Evolutionary conservation across 2,797 vertebrate species (phyloP).

Genomic region (Phrynocephalus forsythii): DNA sequence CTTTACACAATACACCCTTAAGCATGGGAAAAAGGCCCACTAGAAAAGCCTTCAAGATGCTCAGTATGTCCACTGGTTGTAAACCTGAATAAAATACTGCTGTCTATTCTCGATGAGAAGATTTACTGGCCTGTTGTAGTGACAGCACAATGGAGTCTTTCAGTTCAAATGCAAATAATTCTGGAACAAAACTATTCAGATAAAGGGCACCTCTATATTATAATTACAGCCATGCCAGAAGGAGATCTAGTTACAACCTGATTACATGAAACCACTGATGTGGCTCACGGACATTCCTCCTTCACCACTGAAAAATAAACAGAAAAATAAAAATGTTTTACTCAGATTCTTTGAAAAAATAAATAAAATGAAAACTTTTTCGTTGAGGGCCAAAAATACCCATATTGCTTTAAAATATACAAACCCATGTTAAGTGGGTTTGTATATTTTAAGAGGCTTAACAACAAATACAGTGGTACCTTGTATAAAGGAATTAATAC

Average conservation of each 20-base stretch:
- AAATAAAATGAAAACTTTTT: background rate
- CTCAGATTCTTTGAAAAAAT: background rate
- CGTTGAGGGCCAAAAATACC: background rate
- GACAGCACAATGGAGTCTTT: background rate
- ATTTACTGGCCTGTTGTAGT: background rate
- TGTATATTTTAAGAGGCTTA: background rate
- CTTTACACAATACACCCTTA: background rate
- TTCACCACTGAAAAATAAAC: background rate
- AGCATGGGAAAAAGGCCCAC: slow-evolving; percentile 10
- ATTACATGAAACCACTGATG: slow-evolving; percentile 23
- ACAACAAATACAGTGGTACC: no score
- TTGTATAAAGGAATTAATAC: no score
- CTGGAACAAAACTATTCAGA: slow-evolving; percentile 18
- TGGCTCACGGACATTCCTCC: background rate
- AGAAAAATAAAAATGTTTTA: background rate
- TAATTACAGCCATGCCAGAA: background rate
- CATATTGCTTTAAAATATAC: no score
- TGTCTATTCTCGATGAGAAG: background rate
- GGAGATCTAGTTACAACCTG: slow-evolving; percentile 3
- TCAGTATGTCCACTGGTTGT: background rate
- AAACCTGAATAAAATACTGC: background rate
- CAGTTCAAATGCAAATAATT: slow-evolving; percentile 3
- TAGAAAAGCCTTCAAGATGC: slow-evolving; percentile 17
- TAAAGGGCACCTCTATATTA: slow-evolving; percentile 14
- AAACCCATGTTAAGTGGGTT: background rate